Percentiles rank a stretch among this genome's conserved stretches.
phyloP scores from a whole-genome alignment of 2,797 vertebrate species.

The Mergus octosetaceus region DNA sequence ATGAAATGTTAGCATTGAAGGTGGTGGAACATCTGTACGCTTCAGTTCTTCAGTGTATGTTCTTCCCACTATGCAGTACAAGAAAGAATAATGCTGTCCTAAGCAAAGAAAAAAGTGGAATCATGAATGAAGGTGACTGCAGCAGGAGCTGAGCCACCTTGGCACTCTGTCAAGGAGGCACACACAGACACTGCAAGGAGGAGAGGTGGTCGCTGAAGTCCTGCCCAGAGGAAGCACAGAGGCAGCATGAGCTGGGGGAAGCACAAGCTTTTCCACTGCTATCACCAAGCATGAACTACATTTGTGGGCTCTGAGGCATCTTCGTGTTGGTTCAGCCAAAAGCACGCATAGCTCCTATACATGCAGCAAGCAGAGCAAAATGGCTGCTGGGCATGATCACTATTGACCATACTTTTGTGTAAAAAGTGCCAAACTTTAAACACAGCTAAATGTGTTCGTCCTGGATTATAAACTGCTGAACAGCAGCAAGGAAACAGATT shows the following conservation, averaged over 20 bases:
- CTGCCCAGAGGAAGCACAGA: not conserved
- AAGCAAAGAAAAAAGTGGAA: not conserved
- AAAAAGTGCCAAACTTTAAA: not conserved
- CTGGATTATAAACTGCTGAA: not conserved
- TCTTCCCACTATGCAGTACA: not conserved
- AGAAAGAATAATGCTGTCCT: not conserved
- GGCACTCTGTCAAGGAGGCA: not conserved
- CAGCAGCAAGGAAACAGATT: not conserved
- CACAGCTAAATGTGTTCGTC: not conserved
- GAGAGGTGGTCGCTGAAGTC: not conserved
- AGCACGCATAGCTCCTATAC: rapidly evolving
- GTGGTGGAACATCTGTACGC: not conserved
- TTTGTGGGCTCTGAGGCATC: not conserved
- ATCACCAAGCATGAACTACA: not conserved
- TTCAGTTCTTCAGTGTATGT: rapidly evolving
- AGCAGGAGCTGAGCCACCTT: not conserved
- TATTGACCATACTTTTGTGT: not conserved
- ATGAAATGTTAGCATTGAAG: not conserved
- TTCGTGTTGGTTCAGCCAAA: not conserved
- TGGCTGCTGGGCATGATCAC: not conserved
- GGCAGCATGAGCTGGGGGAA: not conserved
- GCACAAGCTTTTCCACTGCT: not conserved
- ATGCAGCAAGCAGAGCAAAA: not conserved
- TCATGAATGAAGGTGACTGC: not conserved
- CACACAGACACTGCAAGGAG: not conserved